Base-by-base conservation (phyloP, 92 coral and sea anemone genomes). In the Epizoanthus fatuus region DNA sequence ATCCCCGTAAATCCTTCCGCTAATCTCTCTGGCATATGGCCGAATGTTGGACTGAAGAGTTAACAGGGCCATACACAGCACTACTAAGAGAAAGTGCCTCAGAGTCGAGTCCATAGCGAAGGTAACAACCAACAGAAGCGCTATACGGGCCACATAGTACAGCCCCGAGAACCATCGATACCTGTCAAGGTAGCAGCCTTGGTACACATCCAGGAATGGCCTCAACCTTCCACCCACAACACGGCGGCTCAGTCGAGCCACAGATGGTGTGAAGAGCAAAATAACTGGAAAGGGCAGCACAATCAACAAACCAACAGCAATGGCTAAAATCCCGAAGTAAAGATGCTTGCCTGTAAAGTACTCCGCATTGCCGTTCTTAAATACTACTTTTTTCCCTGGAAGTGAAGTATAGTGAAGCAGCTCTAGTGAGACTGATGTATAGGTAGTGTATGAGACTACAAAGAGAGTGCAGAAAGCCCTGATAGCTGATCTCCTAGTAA, bases 401-500 rank as follows among this genome's bases (percentile, higher is more conserved):
- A 92, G 49, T 35, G 89, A 39, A 37, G 93, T 57, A 60, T 73
- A 91, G 66, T 85, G 88, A 9, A 92, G 89, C 40, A 92, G 69
- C 10, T 89, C 84, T 57, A 92, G 75, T 19, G 95, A 92, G 20
- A 86, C 91, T 1, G 91, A 86, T 3, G 95, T 90, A 38, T 85
- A 92, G 19, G 95, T 89, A 16, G 95, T 89, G 58, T 92, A 92
- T 4, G 89, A 89, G 20, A 92, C 80, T 32, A 92, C 86, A 73
- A 92, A 92, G 29, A 92, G 88, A 11, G 93, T 86, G n/a, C 93
- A 85, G 67, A 91, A 89, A 5, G 95, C 93, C 5, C 91, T 84
- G 38, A 92, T 85, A 57, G 91, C 90, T 14, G 95, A 92, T n/a
- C 84, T 79, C n/a, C 69, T 83, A 16, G 95, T 81, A 87, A 92